Evolutionary conservation across 2,797 vertebrate genomes (phyloP), one percentile per base, ranked within the genome.

Genomic region (Anomalospiza imberbis): DNA sequence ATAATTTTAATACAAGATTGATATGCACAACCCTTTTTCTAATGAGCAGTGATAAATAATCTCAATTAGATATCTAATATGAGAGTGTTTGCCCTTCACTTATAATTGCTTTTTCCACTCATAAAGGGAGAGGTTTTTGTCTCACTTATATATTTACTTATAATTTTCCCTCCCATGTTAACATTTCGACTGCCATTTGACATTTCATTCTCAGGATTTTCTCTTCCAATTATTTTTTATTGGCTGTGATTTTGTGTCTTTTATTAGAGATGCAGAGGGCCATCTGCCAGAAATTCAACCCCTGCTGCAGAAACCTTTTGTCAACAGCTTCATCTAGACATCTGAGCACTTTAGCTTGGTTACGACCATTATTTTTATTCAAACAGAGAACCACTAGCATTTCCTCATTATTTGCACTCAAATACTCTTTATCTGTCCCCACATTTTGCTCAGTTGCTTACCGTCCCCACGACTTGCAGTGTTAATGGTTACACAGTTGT

Each of bases 161-260:
- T 85, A n/a, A 40, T 92, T 78, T 82, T 53, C 54, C 7, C 20
- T 66, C 55, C 48, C 45, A 24, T 45, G 57, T 57, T 88, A 90
- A 82, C 65, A 88, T 92, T 94, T 95, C 51, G 66, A 67, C 32
- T 61, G 26, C 24, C 68, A 60, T 93, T 62, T 96, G 91, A 91
- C 88, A 93, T 96, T 96, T 94, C 9, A n/a, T 82, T 92, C 67
- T 36, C 31, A 28, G 18, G 22, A 67, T 84, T 93, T 92, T 87
- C 48, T 66, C 57, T 68, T 82, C 45, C 91, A 86, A 86, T 94
- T 89, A 79, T 80, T 89, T 94, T 87, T 94, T 82, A 92, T 70
- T 82, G 57, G 68, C 53, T 88, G 24, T 78, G 84, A 85, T 94
- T 94, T 85, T 88, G 62, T 65, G 51, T 70, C 65, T 91, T 73